A percentile compares a stretch with the other conserved stretches of the same genome.
These are phyloP conservation scores for Phalangium opilio DNA, from an alignment of 2,888 invertebrate species.

Conservation along the genomic window DNA sequence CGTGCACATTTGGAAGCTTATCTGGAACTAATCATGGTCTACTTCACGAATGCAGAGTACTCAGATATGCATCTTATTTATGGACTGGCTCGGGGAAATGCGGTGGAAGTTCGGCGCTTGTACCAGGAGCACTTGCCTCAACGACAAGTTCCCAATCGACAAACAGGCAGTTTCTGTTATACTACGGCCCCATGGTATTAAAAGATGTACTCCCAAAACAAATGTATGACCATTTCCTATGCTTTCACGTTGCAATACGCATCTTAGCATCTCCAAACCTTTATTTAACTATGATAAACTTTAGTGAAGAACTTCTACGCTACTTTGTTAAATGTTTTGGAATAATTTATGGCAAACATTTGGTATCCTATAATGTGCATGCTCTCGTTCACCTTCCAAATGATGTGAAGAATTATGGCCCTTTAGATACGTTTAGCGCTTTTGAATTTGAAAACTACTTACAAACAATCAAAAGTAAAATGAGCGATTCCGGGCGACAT, in stretches of 20 bases:
- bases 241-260: slow-evolving; percentile 16
- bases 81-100: no score
- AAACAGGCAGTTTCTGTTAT: slow-evolving; percentile 22
- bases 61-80: no score
- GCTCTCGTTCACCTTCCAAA: slow-evolving; percentile 21
- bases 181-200: slow-evolving; percentile 23
- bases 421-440: slow-evolving; percentile 19
- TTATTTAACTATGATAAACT: slow-evolving; percentile 10
- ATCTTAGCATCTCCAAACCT: slow-evolving; percentile 11
- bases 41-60: no score
- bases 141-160: no score
- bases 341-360: slow-evolving; percentile 18
- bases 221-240: slow-evolving; percentile 21
- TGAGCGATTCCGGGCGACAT: background rate
- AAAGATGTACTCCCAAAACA: slow-evolving; percentile 13
- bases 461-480: slow-evolving; percentile 17
- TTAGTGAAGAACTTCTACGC: slow-evolving; percentile 17
- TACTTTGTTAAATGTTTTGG: slow-evolving; percentile 19
- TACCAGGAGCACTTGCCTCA: no score
- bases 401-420: slow-evolving; percentile 19
- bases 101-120: no score
- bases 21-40: no score
- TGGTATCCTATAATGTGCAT: slow-evolving; percentile 24
- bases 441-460: slow-evolving; percentile 22
- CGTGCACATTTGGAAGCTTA: no score